Base-by-base conservation (phyloP, 2,888 invertebrate species). In the Drosophila mimica region DNA sequence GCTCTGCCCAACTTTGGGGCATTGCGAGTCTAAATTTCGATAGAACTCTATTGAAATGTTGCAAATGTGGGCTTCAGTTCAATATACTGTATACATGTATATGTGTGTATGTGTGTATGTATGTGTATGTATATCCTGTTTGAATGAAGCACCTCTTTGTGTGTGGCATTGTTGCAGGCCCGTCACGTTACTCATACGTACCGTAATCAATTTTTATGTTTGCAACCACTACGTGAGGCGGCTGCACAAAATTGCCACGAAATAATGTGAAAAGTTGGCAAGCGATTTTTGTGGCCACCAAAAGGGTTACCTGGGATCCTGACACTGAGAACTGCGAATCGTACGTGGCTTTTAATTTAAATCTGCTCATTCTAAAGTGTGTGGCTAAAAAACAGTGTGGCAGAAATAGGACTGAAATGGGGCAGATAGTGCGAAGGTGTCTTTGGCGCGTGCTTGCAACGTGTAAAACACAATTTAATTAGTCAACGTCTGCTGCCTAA, bases 161-260 rank as follows among this genome's bases (percentile, higher is more conserved):
- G 70, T 60, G 80, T 33, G 43, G 36, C 48, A 62, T 67, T 64
- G 48, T 63, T 38, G 53, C 17, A 40, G 36, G 48, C 49, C 30
- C 49, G 58, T 69, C 68, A 74, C 83, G 70, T 71, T 83, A 76
- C 69, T 68, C 79, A 85, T 87, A 84, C 82, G 79, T 72, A 81
- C 60, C 81, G 81, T 85, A 92, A 91, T 91, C 92, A 91, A 91
- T 90, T 91, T 91, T 90, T 87, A 91, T 85, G 86, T 83, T 67
- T 63, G 33, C 70, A 71, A 73, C 64, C 74, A 60, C 67, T 89
- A 92, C 92, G 92, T 91, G 91, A 82, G 81, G 58, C 71, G 90
- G 79, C 79, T 87, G 76, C 74, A 72, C 76, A 91, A 89, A 79
- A 70, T 46, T 38, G 43, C 64, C 46, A 66, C 43, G 31, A 58